Evolutionary conservation across 2,888 invertebrate species (phyloP).

Genomic region (Andrena bucephala): DNA sequence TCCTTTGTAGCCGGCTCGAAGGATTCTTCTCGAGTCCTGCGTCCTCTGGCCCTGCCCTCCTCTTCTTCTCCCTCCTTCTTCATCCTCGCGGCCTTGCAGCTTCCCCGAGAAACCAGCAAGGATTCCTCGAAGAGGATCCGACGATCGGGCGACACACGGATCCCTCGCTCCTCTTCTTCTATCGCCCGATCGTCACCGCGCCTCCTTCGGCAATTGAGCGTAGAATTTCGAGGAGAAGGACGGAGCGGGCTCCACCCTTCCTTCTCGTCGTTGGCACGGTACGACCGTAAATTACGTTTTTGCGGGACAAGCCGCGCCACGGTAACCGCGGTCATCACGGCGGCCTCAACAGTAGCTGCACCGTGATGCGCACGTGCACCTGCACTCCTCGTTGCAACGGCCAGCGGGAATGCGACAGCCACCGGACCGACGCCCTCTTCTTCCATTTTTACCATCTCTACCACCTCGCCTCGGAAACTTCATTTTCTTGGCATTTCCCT

Average conservation of each 20-base stretch:
- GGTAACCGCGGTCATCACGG: slow-evolving; percentile 57
- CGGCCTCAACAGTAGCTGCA: slow-evolving; percentile 40
- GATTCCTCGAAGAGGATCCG: slow-evolving; percentile 39
- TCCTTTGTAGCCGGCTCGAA: slow-evolving; percentile 5
- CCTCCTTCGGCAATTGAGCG: slow-evolving; percentile 25
- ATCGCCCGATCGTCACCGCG: slow-evolving; percentile 22
- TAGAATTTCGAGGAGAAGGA: slow-evolving; percentile 57
- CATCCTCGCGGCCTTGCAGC: slow-evolving; percentile 3
- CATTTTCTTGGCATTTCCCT: too few relatives aligned
- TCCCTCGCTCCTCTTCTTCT: neutral
- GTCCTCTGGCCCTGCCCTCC: slow-evolving; percentile 10
- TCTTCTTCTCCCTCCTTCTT: neutral
- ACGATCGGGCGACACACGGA: slow-evolving; percentile 13
- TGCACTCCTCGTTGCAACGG: slow-evolving; percentile 48
- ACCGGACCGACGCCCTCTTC: slow-evolving; percentile 61
- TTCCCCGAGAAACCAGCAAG: slow-evolving; percentile 12
- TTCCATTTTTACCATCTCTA: slow-evolving; percentile 1
- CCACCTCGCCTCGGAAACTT: too few relatives aligned
- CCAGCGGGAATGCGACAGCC: slow-evolving; percentile 64
- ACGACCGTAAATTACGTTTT: slow-evolving; percentile 81
- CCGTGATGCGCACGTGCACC: slow-evolving; percentile 62
- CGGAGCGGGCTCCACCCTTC: slow-evolving; percentile 22
- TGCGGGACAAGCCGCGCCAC: slow-evolving; percentile 63
- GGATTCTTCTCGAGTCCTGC: slow-evolving; percentile 49
- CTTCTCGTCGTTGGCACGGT: slow-evolving; percentile 23